Percentiles rank a stretch among this genome's conserved stretches.
phyloP scores from a whole-genome alignment of 2,113 vertebrate species.

The Grantiella picta region DNA sequence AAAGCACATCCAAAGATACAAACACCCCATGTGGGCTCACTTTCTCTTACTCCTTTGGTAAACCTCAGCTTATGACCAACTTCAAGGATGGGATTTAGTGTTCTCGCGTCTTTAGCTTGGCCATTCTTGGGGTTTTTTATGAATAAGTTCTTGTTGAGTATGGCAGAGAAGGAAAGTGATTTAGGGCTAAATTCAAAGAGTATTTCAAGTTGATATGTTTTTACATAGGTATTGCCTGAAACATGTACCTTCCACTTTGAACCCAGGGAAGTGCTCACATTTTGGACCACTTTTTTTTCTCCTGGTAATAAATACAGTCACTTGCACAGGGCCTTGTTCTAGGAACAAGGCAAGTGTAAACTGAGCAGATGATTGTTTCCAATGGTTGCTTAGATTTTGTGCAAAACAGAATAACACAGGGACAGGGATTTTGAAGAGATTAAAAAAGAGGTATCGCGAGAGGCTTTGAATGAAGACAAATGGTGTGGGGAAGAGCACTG shows the following conservation, averaged over 20 bases:
- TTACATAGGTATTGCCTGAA: background rate
- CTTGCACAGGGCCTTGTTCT: background rate
- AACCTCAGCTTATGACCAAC: background rate
- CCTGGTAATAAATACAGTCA: background rate
- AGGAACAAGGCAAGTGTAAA: background rate
- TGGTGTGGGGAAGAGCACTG: conserved; percentile 35
- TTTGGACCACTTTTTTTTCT: background rate
- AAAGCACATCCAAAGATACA: background rate
- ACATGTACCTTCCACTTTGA: background rate
- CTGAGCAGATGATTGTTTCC: background rate
- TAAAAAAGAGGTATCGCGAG: background rate
- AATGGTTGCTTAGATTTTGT: background rate
- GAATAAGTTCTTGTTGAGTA: background rate
- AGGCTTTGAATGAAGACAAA: conserved; percentile 56
- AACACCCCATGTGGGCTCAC: background rate
- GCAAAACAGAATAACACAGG: background rate
- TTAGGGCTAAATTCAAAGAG: background rate
- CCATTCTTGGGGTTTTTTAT: background rate
- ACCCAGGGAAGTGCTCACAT: background rate
- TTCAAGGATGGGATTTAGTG: background rate
- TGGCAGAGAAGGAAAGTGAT: background rate
- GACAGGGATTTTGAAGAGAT: conserved; percentile 25
- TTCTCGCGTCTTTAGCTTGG: background rate
- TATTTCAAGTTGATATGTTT: background rate
- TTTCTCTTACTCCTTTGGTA: background rate